Conservation (phyloP, 2,113 vertebrate genomes). For the Gymnorhina tibicen region DNA sequence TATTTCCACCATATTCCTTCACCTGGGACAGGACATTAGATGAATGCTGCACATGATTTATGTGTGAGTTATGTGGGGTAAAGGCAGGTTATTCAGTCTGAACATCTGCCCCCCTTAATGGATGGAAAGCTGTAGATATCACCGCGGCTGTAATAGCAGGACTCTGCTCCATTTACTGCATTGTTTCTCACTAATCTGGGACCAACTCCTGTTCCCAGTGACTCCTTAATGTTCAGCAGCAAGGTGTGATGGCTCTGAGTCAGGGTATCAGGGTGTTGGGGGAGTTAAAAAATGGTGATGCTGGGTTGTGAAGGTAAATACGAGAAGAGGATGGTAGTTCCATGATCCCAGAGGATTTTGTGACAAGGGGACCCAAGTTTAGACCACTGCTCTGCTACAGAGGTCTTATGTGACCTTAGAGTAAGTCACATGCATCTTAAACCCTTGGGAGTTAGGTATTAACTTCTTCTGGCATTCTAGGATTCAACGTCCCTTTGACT, state of each 20-base stretch:
- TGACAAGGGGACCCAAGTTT: background rate
- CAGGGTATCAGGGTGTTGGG: background rate
- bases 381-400: background rate
- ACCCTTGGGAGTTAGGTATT: background rate
- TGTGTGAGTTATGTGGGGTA: background rate
- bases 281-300: background rate
- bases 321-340: background rate
- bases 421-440: background rate
- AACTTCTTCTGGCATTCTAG: background rate
- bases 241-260: background rate
- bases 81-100: background rate
- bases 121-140: background rate
- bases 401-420: background rate
- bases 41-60: background rate
- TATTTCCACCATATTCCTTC: background rate
- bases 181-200: background rate
- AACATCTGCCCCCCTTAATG: background rate
- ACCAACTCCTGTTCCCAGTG: background rate
- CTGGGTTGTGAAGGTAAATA: background rate
- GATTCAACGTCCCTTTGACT: background rate
- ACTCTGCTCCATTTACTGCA: background rate
- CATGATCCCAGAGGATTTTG: background rate
- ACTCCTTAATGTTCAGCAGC: background rate
- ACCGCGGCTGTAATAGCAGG: background rate
- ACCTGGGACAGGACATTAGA: background rate